phyloP scores from a whole-genome alignment of 92 coral and sea anemone genomes.

The Montipora capitata region DNA sequence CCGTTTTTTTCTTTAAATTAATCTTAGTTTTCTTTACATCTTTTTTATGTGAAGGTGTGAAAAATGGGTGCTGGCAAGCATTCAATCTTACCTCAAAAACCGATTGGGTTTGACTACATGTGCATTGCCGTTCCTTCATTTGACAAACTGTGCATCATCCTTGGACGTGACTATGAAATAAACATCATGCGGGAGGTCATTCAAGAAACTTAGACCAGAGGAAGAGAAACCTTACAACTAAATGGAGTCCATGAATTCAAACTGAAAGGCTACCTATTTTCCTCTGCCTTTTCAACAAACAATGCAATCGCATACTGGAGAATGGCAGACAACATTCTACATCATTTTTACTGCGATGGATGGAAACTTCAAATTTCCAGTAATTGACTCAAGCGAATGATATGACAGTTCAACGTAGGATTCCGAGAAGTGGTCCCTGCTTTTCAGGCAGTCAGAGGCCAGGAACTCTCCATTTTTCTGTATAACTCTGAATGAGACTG shows the following conservation, averaged over 20 bases:
- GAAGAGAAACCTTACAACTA: conserved; percentile 1
- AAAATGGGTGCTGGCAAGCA: conserved; percentile 40
- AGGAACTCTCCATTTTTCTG: conserved; percentile 35
- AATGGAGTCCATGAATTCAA: conserved; percentile 65
- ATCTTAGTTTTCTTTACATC: too few relatives aligned
- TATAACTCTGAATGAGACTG: conserved; percentile 6
- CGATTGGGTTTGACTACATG: conserved; percentile 67
- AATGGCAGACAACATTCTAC: conserved; percentile 61
- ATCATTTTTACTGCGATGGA: conserved; percentile 64
- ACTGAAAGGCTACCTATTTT: conserved; percentile 65
- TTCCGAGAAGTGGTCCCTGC: conserved; percentile 60
- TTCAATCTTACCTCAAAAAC: conserved; percentile 53
- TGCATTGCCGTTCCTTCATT: conserved; percentile 41
- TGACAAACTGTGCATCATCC: conserved; percentile 61
- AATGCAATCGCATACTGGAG: conserved; percentile 36
- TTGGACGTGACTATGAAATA: conserved; percentile 59
- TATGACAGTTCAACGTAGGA: conserved; percentile 43
- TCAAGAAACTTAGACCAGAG: conserved; percentile 65
- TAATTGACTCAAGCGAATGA: conserved; percentile 42
- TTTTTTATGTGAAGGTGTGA: not conserved
- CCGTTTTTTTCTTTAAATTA: too few relatives aligned
- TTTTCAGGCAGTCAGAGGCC: conserved; percentile 70
- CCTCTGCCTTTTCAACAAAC: not conserved
- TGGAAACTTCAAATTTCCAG: conserved; percentile 56
- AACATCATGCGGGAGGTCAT: conserved; percentile 73